Conservation (phyloP, 1,140 invertebrate species). For the Heliconius melpomene region DNA sequence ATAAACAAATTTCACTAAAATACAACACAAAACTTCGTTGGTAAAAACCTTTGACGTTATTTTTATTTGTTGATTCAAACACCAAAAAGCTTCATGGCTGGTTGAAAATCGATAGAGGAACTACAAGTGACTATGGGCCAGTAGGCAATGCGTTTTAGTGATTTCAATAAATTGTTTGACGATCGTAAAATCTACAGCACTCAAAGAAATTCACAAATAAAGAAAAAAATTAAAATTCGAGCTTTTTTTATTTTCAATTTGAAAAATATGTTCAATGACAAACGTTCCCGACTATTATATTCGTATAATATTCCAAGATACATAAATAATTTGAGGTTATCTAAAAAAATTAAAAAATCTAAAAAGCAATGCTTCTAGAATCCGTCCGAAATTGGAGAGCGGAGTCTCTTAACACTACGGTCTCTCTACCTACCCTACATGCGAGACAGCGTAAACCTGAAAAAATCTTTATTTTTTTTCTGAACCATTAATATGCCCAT, state of each 20-base stretch:
- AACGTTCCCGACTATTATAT: neutral
- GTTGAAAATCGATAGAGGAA: constrained; percentile 37
- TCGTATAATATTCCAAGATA: no score
- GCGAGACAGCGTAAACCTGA: no score
- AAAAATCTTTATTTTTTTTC: no score
- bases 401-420: no score
- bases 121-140: constrained; percentile 40
- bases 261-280: neutral
- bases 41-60: constrained; percentile 36
- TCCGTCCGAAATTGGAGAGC: no score
- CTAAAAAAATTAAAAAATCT: no score
- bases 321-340: no score
- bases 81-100: constrained; percentile 39
- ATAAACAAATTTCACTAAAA: neutral
- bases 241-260: neutral
- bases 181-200: constrained; percentile 27
- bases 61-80: constrained; percentile 29
- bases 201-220: constrained; percentile 1
- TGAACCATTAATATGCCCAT: no score
- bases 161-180: constrained; percentile 28
- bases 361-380: no score
- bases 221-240: neutral
- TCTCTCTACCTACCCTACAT: no score
- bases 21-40: constrained; percentile 15
- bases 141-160: constrained; percentile 36